Base-by-base conservation (phyloP, 2,113 vertebrate species). In the Regulus satrapa region DNA sequence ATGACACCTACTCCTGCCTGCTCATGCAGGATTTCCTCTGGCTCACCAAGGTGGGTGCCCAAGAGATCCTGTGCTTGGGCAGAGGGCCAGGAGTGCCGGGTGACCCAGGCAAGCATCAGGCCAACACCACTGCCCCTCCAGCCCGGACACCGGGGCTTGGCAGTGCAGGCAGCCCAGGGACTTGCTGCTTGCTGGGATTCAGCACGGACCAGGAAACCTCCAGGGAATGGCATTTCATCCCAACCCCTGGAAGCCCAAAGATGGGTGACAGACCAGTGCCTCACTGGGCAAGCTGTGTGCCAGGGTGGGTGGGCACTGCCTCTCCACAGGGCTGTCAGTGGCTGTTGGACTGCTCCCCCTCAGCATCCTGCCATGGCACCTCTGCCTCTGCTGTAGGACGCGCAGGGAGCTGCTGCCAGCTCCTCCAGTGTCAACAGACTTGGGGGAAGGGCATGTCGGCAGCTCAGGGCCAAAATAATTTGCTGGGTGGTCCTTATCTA, bases 11-110 rank as follows among this genome's bases (percentile, higher is more conserved):
- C 92, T 98, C 99, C n/a, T 99, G 98, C 92, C 98, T 98, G 31
- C 98, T 99, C 24, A 98, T 98, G 97, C 99, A 99, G 94, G 99
- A 99, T 93, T 99, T 99, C 93, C 98, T 99, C 40, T 99, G 99
- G 99, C 99, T 99, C 92, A 98, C 98, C 19, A 99, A 99, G 98
- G 99, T 99, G 84, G 54, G 80, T n/a, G 34, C 20, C 49, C 1
- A 2, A 29, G 29, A 28, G 38, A 46, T 20, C 14, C 17, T 28
- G 61, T 31, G 25, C 49, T 58, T 26, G 41, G 48, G 32, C 64
- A 71, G 56, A 75, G 34, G 23, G 48, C 87, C n/a, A 21, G n/a
- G n/a, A 54, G 34, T 41, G 55, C 31, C 71, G 8, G 11, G 20
- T 52, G 34, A 55, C 58, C 62, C 49, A 24, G 32, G 56, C 1